These are phyloP conservation scores for Vultur gryphus DNA, from an alignment of 2,797 vertebrate species.

Conservation along the genomic window DNA sequence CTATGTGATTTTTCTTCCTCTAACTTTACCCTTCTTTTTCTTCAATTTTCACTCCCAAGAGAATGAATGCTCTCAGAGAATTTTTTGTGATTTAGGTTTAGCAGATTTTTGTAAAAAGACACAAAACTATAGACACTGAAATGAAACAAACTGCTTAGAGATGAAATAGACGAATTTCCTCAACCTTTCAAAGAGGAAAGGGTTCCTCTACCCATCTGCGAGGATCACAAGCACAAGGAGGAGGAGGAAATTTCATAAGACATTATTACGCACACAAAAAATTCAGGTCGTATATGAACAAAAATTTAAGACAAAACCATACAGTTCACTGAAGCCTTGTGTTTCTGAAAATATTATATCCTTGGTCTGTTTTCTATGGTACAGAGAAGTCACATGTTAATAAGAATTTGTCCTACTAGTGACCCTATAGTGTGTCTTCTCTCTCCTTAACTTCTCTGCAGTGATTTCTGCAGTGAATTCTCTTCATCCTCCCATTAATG, in stretches of 20 bases:
- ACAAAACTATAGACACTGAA: neutral
- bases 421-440: neutral
- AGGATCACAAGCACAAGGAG: neutral
- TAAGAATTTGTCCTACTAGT: neutral
- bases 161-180: neutral
- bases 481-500: neutral
- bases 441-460: neutral
- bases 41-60: neutral
- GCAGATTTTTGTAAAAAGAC: neutral
- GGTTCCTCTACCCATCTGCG: neutral
- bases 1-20: neutral
- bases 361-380: neutral
- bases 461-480: neutral
- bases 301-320: neutral
- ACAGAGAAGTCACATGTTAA: neutral
- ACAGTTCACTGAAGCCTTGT: neutral
- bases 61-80: neutral
- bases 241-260: fast-evolving
- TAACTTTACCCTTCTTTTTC: neutral
- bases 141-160: neutral
- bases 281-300: neutral
- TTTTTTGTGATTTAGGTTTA: neutral
- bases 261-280: neutral
- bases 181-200: neutral
- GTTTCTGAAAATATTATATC: neutral